Percentiles rank a stretch among this genome's conserved stretches.
phyloP scores from a whole-genome alignment of 2,797 vertebrate species.

The Pipistrellus kuhlii region DNA sequence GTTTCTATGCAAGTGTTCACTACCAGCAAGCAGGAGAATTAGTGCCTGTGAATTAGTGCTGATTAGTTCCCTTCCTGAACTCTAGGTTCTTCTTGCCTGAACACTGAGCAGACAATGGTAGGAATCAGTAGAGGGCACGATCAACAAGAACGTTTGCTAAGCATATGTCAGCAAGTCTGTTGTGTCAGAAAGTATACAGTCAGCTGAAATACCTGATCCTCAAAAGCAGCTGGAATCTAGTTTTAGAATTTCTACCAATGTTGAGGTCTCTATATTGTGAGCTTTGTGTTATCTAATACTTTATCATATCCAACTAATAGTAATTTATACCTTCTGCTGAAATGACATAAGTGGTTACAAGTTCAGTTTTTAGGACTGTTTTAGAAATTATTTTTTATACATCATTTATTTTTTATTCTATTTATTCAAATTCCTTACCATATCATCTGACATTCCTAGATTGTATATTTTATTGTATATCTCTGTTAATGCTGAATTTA shows the following conservation, averaged over 20 bases:
- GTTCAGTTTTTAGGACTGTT: not conserved
- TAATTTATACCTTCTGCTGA: not conserved
- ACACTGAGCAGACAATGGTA: not conserved
- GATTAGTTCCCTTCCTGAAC: not conserved
- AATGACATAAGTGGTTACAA: not conserved
- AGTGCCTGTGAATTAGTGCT: not conserved
- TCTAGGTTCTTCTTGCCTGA: not conserved
- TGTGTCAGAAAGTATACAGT: not conserved
- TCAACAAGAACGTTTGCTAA: not conserved
- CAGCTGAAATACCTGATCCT: not conserved
- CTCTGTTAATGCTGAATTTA: not conserved
- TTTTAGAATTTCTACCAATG: not conserved
- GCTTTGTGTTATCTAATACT: not conserved
- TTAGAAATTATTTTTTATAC: constrained; percentile 36
- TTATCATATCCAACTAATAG: not conserved
- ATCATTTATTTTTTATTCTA: not conserved
- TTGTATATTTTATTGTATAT: not conserved
- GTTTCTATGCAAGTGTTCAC: not conserved
- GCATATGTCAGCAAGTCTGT: not conserved
- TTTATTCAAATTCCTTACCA: not conserved
- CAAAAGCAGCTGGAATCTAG: not conserved
- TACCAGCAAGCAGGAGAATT: not conserved
- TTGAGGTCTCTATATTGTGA: not conserved
- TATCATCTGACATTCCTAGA: not conserved
- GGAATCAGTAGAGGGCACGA: not conserved